These are phyloP conservation scores for Engraulis encrasicolus DNA, from an alignment of 2,113 vertebrate genomes.

Conservation along the genomic window DNA sequence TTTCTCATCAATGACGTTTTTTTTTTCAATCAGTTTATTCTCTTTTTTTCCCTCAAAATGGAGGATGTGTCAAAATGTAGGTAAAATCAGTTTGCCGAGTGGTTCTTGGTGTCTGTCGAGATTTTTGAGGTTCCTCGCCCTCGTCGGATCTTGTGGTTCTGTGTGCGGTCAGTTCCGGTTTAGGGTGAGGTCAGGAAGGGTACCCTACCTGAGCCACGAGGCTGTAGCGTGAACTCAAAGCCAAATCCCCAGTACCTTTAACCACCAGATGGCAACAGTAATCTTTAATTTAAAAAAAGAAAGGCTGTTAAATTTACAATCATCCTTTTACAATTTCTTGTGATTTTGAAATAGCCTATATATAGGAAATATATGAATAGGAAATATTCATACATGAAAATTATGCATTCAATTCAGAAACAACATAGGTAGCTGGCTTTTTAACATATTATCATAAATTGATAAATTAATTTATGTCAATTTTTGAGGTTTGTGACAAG, in stretches of 20 bases:
- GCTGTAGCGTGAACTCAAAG: not conserved
- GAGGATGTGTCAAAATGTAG: not conserved
- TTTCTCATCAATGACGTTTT: too few relatives aligned
- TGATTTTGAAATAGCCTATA: too few relatives aligned
- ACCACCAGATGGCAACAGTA: constrained; percentile 30
- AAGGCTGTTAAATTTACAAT: not conserved
- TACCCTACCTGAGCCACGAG: not conserved
- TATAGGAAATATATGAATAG: too few relatives aligned
- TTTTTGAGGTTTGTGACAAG: not conserved
- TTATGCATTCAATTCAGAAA: too few relatives aligned
- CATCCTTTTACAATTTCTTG: too few relatives aligned
- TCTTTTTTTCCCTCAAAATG: not conserved
- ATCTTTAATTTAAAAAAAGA: too few relatives aligned
- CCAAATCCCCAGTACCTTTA: not conserved
- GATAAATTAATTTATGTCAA: not conserved
- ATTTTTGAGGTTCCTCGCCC: not conserved
- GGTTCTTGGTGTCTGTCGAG: not conserved
- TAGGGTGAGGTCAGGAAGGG: not conserved
- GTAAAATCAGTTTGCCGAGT: not conserved
- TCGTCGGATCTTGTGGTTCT: not conserved
- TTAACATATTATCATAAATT: too few relatives aligned
- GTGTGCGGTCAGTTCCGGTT: not conserved
- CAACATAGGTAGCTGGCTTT: too few relatives aligned
- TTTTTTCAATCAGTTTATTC: not conserved
- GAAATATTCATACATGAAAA: too few relatives aligned